These are phyloP conservation scores for Falco peregrinus DNA, from an alignment of 2,797 vertebrate species.

Conservation along the genomic window DNA sequence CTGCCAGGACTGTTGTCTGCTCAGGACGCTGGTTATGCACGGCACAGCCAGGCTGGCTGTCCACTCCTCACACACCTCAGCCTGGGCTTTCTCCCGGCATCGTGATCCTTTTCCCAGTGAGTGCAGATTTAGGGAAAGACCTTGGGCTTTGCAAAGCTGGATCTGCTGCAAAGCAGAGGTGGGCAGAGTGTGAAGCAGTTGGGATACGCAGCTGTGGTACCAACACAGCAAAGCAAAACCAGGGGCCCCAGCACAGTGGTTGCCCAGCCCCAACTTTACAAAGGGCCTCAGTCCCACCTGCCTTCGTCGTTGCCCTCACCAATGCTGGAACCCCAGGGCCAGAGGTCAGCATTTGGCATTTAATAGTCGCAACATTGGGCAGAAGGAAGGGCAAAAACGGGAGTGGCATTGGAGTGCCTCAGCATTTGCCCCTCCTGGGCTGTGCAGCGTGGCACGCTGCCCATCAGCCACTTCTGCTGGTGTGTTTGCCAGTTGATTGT, in stretches of 20 bases:
- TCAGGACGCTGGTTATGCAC: rapidly evolving
- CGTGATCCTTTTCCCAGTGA: not conserved
- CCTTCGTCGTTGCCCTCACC: not conserved
- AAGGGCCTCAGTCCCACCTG: not conserved
- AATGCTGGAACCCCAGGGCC: not conserved
- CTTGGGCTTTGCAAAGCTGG: not conserved
- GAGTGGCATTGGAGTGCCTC: not conserved
- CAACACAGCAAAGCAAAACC: not conserved
- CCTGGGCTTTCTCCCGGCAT: not conserved
- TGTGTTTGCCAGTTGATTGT: rapidly evolving
- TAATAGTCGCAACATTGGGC: rapidly evolving
- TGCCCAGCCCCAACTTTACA: not conserved
- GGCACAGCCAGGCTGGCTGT: not conserved
- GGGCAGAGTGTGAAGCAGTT: not conserved
- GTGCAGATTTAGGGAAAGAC: not conserved
- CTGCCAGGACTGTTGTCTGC: rapidly evolving
- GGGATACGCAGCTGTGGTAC: not conserved
- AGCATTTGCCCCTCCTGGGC: not conserved
- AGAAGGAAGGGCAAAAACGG: not conserved
- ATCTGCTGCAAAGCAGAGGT: not conserved
- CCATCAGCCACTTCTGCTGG: not conserved
- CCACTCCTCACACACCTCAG: not conserved
- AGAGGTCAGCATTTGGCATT: not conserved
- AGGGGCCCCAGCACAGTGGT: rapidly evolving
- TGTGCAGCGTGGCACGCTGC: not conserved